Base-by-base conservation (phyloP, 2,888 invertebrate genomes). In the Machimus atricapillus region DNA sequence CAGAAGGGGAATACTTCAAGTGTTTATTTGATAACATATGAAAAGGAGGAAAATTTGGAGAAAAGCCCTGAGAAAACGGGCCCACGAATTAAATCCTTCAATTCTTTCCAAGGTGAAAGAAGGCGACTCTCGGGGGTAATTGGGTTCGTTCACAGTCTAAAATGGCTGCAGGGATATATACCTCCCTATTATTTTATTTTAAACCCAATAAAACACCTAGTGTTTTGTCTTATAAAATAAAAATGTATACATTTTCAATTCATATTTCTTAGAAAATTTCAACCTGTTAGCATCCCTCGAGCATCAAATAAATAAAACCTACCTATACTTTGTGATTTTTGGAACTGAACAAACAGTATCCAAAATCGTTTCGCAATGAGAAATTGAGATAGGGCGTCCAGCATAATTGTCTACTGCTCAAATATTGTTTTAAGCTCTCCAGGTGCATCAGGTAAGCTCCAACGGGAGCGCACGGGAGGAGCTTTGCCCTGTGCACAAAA, bases 1-100 rank as follows among this genome's bases (percentile, higher is more conserved):
- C 43, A 77, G 16, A 88, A 88, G 88, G 16, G 87, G 86, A 87
- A 87, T 58, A 16, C 16, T 27, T 46, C 66, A 85, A 86, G 52
- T 31, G 37, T 34, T 88, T 86, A 81, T 2, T 74, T 82, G 40
- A 14, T 74, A 76, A 46, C 87, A 74, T 66, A 79, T 52, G 79
- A 34, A 82, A 86, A 43, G 23, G 0, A 6, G 52, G 58, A 23
- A 66, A 66, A 27, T 23, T 12, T 66, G 23, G 66, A 66, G 66
- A 66, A 27, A 66, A 66, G 66, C 66, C 23, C 66, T 66, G 66
- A 66, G 66, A 66, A 66, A 66, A 66, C 66, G 66, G 66, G 2
- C 5, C 3, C 9, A 19, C 9, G 27, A 66, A 66, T 66, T 66
- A 66, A 66, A 66, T 66, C 66, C 66, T 66, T 66, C 66, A 66